phyloP scores from a whole-genome alignment of 1,140 invertebrate species.

The Aplysia californica region DNA sequence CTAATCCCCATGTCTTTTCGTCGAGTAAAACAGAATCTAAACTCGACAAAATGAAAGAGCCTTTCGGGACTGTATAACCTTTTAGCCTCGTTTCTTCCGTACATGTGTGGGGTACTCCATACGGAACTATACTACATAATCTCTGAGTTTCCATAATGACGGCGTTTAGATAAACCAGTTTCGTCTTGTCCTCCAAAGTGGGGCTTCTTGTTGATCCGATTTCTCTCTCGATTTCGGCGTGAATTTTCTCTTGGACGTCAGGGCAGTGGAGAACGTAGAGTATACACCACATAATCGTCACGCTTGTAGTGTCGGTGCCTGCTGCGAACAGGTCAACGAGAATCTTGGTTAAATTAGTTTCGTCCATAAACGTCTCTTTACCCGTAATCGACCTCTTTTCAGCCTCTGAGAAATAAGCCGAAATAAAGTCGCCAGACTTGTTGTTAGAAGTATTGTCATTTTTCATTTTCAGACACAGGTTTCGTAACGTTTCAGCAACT shows the following conservation, averaged over 20 bases:
- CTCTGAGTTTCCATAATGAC: constrained; percentile 39
- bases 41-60: constrained; percentile 54
- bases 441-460: constrained; percentile 8
- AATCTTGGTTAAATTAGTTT: constrained; percentile 22
- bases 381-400: not conserved
- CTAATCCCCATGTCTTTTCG: constrained; percentile 70
- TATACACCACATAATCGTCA: constrained; percentile 87
- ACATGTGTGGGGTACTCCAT: constrained; percentile 54
- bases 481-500: constrained; percentile 8
- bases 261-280: constrained; percentile 83
- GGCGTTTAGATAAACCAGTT: constrained; percentile 42
- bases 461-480: not conserved
- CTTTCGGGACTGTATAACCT: constrained; percentile 60
- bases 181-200: constrained; percentile 30
- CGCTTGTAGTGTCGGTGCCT: constrained; percentile 88
- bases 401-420: constrained; percentile 35
- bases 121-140: constrained; percentile 44
- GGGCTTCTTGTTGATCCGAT: constrained; percentile 25
- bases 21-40: constrained; percentile 56
- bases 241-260: constrained; percentile 80
- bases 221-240: constrained; percentile 82
- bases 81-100: constrained; percentile 45
- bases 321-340: constrained; percentile 72
- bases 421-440: constrained; percentile 34
- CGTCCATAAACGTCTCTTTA: constrained; percentile 3